Conservation (phyloP, 2,797 vertebrate species). For the Darevskia nairensis region DNA sequence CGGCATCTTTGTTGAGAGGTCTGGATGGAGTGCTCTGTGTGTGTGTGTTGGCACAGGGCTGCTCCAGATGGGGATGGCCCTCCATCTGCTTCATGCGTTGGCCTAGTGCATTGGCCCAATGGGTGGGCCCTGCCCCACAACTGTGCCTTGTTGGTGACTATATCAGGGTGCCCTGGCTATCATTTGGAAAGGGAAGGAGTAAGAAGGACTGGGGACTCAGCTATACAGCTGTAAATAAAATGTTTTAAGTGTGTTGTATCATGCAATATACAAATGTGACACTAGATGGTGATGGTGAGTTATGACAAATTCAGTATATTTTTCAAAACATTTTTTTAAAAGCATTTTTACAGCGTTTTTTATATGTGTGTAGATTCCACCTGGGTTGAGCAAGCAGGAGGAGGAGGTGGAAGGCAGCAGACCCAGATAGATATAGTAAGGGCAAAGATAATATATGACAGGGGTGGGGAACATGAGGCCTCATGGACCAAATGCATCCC, state of each 20-base stretch:
- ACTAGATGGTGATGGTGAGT: no score
- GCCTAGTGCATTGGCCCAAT: background rate
- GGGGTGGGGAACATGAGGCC: background rate
- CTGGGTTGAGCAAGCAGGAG: no score
- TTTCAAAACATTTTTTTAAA: no score
- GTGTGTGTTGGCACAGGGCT: background rate
- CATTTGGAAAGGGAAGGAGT: background rate
- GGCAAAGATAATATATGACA: background rate
- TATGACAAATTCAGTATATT: no score
- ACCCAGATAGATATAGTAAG: background rate
- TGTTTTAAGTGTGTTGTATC: no score
- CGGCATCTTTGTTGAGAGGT: conserved; percentile 95
- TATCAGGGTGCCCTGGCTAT: background rate
- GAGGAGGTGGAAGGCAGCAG: background rate
- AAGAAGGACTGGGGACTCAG: background rate
- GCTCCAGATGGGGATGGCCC: no score
- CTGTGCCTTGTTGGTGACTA: background rate
- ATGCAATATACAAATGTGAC: no score
- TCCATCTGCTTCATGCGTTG: background rate
- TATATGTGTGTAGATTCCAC: no score
- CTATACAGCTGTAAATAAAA: no score
- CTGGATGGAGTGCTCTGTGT: background rate
- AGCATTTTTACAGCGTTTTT: no score
- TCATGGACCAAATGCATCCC: background rate
- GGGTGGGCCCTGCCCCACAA: background rate